Evolutionary conservation across 1,140 invertebrate genomes (phyloP).

Genomic region (Zaprionus ornatus): DNA sequence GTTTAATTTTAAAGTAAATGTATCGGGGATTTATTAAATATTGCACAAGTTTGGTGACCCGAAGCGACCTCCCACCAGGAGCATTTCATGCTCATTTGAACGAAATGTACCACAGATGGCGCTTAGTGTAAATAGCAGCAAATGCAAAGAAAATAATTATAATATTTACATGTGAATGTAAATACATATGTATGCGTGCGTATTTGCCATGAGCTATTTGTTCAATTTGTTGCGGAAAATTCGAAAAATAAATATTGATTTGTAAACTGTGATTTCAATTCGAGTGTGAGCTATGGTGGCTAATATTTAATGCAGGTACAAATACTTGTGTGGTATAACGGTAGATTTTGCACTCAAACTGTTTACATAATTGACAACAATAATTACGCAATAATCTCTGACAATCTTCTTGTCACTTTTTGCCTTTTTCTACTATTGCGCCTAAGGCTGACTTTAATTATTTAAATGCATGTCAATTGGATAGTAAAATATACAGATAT

Average conservation of each 20-base stretch:
- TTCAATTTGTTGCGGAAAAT: conserved; percentile 3
- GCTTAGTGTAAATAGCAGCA: conserved; percentile 8
- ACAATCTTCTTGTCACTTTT: conserved; percentile 16
- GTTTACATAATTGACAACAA: conserved; percentile 21
- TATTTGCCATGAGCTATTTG: conserved; percentile 1
- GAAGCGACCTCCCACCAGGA: not conserved
- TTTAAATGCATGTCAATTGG: conserved; percentile 32
- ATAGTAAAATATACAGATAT: not conserved
- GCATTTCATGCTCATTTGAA: not conserved
- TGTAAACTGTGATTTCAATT: not conserved
- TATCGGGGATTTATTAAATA: not conserved
- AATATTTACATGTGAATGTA: conserved; percentile 7
- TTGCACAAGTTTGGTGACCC: not conserved
- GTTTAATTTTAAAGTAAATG: conserved; percentile 42
- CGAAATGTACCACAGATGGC: not conserved
- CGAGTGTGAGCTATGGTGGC: not conserved
- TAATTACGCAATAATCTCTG: conserved; percentile 16
- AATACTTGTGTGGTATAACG: not conserved
- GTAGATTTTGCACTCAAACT: not conserved
- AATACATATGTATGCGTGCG: not conserved
- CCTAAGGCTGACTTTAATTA: conserved; percentile 22
- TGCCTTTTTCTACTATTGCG: not conserved
- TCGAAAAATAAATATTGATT: not conserved
- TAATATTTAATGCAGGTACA: not conserved
- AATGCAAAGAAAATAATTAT: not conserved